Evolutionary conservation across 2,113 vertebrate genomes (phyloP).

Genomic region (Empidonax traillii): DNA sequence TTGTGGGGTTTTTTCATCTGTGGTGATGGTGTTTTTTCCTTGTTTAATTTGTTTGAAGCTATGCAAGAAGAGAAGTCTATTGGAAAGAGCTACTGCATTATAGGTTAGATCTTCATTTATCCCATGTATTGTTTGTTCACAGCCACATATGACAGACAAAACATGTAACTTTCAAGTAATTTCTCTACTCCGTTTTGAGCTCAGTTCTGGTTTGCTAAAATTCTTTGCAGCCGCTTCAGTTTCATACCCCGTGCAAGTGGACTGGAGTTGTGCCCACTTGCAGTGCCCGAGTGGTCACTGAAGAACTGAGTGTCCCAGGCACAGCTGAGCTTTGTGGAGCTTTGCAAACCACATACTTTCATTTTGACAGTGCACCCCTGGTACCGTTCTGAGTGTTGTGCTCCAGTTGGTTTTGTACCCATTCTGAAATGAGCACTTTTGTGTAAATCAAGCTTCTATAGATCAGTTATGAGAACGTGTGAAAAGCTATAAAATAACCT

Average conservation of each 20-base stretch:
- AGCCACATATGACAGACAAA: not conserved
- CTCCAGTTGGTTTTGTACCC: not conserved
- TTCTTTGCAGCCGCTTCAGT: not conserved
- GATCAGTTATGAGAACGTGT: not conserved
- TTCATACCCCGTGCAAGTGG: rapidly evolving
- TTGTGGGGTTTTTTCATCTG: not conserved
- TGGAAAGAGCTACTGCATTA: rapidly evolving
- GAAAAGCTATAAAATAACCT: not conserved
- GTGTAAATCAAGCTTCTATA: not conserved
- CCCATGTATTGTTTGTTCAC: not conserved
- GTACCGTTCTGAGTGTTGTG: not conserved
- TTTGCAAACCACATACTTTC: not conserved
- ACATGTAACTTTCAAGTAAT: not conserved
- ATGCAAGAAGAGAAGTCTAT: not conserved
- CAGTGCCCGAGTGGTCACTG: not conserved
- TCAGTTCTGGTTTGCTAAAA: rapidly evolving
- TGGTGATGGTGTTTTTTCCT: not conserved
- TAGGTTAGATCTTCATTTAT: not conserved
- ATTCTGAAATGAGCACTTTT: not conserved
- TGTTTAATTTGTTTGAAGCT: not conserved
- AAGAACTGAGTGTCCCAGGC: not conserved
- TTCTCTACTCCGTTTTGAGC: not conserved
- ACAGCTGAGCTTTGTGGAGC: not conserved
- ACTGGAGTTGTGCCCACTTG: not conserved
- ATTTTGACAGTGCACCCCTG: not conserved